Conservation (phyloP, 2,888 invertebrate genomes). For the Bellardia pandia region DNA sequence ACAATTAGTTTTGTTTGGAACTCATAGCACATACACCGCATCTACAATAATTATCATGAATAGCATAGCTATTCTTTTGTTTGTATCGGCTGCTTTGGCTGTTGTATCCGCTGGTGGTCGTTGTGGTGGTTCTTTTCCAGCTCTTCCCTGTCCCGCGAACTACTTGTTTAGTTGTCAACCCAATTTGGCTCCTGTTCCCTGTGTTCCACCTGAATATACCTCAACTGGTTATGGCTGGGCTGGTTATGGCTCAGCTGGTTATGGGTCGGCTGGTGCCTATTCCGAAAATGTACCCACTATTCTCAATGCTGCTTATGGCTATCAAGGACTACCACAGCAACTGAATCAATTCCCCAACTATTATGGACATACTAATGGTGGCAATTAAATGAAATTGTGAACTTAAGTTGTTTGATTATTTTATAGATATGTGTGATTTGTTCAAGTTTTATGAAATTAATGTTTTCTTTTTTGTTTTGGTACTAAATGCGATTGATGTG, state of each 20-base stretch:
- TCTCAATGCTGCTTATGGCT: conserved; percentile 60
- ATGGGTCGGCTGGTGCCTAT: conserved; percentile 50
- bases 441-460: neutral
- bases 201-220: neutral
- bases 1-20: neutral
- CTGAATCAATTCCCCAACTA: conserved; percentile 53
- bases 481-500: conserved; percentile 10
- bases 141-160: conserved; percentile 60
- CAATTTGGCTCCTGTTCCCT: conserved; percentile 57
- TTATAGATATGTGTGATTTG: neutral
- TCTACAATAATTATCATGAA: conserved; percentile 46
- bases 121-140: conserved; percentile 31
- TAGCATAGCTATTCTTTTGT: conserved; percentile 7
- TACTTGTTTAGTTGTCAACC: conserved; percentile 72
- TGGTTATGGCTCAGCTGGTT: neutral
- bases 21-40: neutral
- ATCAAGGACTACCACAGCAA: conserved; percentile 24
- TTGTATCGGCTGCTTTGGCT: neutral
- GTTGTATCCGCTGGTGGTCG: conserved; percentile 29
- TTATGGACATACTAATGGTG: conserved; percentile 16
- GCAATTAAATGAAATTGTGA: no score
- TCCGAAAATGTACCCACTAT: conserved; percentile 61
- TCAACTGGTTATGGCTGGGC: neutral
- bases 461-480: neutral
- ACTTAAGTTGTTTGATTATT: neutral